Evolutionary conservation across 2,888 invertebrate genomes (phyloP).

Genomic region (Lypha dubia): DNA sequence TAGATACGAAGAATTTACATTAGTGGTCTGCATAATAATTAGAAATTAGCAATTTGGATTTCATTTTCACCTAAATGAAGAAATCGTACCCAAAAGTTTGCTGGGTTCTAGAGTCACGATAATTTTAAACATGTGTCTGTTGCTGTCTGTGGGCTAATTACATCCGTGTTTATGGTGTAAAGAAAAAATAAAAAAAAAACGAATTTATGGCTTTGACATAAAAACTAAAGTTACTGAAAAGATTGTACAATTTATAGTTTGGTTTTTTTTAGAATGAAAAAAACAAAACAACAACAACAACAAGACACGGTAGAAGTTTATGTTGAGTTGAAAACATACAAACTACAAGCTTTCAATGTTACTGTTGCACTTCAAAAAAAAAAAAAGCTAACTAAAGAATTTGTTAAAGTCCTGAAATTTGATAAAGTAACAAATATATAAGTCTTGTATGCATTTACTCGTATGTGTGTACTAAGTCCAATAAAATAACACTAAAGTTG

Average conservation of each 20-base stretch:
- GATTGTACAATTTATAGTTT: slow-evolving; percentile 19
- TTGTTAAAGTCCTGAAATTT: background rate
- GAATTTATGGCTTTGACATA: slow-evolving; percentile 58
- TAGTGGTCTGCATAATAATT: too few relatives aligned
- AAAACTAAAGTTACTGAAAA: slow-evolving; percentile 35
- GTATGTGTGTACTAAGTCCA: too few relatives aligned
- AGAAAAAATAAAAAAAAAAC: slow-evolving; percentile 35
- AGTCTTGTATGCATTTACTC: too few relatives aligned
- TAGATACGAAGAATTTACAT: too few relatives aligned
- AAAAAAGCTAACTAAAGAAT: background rate
- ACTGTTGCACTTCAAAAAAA: background rate
- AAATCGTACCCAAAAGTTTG: slow-evolving; percentile 22
- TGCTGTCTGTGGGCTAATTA: slow-evolving; percentile 55
- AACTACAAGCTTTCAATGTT: background rate
- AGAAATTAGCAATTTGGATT: too few relatives aligned
- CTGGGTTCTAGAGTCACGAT: slow-evolving; percentile 34
- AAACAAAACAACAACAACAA: background rate
- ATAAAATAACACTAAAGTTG: too few relatives aligned
- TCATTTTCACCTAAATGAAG: too few relatives aligned
- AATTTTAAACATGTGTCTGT: background rate
- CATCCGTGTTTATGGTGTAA: slow-evolving; percentile 62
- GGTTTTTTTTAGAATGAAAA: background rate
- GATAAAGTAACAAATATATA: background rate
- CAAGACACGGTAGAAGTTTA: background rate
- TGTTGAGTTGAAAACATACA: background rate